Base-by-base conservation (phyloP, 2,888 invertebrate species). In the Loripinus fragilis region DNA sequence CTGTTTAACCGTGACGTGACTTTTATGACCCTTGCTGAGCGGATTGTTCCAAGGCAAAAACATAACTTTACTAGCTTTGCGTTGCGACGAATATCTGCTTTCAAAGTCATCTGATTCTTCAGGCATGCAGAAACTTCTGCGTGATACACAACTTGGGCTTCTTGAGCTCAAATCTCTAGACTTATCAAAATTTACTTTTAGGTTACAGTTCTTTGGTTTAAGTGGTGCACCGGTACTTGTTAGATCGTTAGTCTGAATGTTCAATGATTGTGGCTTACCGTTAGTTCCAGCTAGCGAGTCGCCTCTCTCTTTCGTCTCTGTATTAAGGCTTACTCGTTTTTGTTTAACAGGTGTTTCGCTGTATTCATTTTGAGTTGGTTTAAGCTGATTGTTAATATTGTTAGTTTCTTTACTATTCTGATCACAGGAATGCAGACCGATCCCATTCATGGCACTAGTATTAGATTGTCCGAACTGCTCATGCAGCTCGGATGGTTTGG, bases 1-100 rank as follows among this genome's bases (percentile, higher is more conserved):
- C 20, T 89, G 87, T 78, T 89, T 90, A 69, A 89, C 87, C 70
- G 88, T 82, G 20, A 80, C 71, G 20, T 52, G 67, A 67, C n/a
- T 20, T 12, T 45, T 42, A 28, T 28, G 23, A 12, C 67, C 45
- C 23, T 42, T 67, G 8, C 33, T 48, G 10, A 45, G 52, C n/a
- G 45, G 70, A 30, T 48, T 52, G n/a, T 81, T 84, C 81, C 81
- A 84, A 2, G 81, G 84, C 28, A 84, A 78, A 48, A 84, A 84
- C 74, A 77, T 81, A 17, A 80, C 79, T 68, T 71, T 79, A 42
- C 81, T 84, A 15, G 79, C n/a, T 28, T 80, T 35, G 50, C 74
- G 67, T 23, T 75, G 72, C 28, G 76, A 55, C 23, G 71, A 41
- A 60, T 75, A 78, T 66, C 55, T 71, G 23, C 42, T 65, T 30